Conservation (phyloP, 1,140 invertebrate genomes). For the Stegodyphus dumicola region DNA sequence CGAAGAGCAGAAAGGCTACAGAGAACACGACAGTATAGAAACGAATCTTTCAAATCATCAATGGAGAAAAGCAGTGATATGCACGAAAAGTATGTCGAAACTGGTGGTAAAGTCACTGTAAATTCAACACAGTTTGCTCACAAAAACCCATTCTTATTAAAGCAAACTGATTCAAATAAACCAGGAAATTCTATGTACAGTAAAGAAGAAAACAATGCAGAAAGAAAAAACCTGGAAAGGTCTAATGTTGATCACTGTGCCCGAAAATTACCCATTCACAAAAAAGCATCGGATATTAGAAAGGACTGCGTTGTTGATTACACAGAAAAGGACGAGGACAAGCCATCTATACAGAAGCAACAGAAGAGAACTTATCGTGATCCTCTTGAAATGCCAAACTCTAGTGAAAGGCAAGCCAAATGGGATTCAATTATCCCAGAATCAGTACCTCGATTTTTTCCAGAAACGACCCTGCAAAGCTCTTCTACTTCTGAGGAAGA, state of each 20-base stretch:
- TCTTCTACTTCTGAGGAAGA: slow-evolving; percentile 63
- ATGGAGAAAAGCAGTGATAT: slow-evolving; percentile 4
- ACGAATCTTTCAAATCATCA: slow-evolving; percentile 40
- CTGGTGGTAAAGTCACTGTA: too few relatives aligned
- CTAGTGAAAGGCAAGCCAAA: slow-evolving; percentile 4
- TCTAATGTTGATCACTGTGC: slow-evolving; percentile 6
- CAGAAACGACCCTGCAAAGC: slow-evolving; percentile 3
- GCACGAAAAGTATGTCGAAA: too few relatives aligned
- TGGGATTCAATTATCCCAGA: slow-evolving; percentile 39
- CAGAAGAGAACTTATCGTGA: neutral
- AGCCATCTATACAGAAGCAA: neutral
- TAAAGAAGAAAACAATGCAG: neutral
- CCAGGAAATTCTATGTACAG: neutral
- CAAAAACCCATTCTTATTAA: neutral
- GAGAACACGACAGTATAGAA: slow-evolving; percentile 20
- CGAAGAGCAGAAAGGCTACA: slow-evolving; percentile 29
- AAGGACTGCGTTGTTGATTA: slow-evolving; percentile 14
- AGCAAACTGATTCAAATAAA: neutral
- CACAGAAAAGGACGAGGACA: slow-evolving; percentile 2
- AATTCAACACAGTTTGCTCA: neutral
- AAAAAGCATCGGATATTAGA: slow-evolving; percentile 15
- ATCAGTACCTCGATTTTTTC: slow-evolving; percentile 1
- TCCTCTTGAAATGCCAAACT: neutral
- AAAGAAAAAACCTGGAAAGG: slow-evolving; percentile 4
- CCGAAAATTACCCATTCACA: slow-evolving; percentile 8